These are phyloP conservation scores for Chlorodrepanis virens DNA, from an alignment of 2,113 vertebrate genomes.

Conservation along the genomic window DNA sequence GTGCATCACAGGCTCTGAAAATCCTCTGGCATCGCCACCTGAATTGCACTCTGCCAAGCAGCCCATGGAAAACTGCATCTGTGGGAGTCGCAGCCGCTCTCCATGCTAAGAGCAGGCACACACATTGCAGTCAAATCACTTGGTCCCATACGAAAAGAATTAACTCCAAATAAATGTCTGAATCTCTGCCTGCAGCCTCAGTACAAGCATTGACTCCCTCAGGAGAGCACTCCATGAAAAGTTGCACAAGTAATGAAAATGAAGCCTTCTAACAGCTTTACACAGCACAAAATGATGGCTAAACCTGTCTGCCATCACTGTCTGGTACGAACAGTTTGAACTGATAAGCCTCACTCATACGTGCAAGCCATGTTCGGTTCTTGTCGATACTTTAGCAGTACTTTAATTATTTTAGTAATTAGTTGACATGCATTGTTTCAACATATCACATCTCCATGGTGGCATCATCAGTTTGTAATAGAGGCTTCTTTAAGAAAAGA, in stretches of 20 bases:
- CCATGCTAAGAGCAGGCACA: neutral
- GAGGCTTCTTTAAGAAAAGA: constrained; percentile 13
- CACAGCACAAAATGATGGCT: neutral
- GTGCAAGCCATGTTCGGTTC: neutral
- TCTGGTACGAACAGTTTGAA: neutral
- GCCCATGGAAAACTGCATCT: neutral
- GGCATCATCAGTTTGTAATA: neutral
- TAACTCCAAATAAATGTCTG: neutral
- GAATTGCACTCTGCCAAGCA: neutral
- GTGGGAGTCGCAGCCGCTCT: accelerated
- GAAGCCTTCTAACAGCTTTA: neutral
- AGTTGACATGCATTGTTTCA: neutral
- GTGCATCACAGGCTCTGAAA: neutral
- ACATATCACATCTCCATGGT: neutral
- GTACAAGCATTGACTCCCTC: neutral
- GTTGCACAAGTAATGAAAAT: neutral
- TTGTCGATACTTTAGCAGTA: neutral
- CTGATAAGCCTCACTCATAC: neutral
- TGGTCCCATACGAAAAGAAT: neutral
- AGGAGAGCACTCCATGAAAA: neutral
- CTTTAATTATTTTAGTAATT: neutral
- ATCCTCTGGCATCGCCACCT: accelerated
- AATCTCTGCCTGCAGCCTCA: neutral
- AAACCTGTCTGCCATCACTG: neutral
- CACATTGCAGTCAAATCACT: neutral